Evolutionary conservation across 2,797 vertebrate genomes (phyloP).

Genomic region (Peromyscus attwateri): DNA sequence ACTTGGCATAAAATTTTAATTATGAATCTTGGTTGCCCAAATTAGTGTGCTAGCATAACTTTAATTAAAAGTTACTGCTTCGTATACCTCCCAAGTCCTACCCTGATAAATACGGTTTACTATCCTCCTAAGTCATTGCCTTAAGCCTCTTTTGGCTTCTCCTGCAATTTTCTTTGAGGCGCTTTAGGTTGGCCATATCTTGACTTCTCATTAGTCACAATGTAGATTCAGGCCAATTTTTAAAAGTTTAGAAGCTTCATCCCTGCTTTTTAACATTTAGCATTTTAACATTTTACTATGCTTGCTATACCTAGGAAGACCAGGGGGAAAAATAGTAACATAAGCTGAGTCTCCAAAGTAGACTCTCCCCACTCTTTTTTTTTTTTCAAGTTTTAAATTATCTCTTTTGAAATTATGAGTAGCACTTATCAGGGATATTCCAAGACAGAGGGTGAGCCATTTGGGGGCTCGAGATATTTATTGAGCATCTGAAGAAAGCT

Average conservation of each 20-base stretch:
- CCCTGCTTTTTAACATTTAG: neutral
- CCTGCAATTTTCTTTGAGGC: slow-evolving; percentile 13
- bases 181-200: neutral
- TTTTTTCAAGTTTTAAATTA: neutral
- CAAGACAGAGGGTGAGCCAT: slow-evolving; percentile 1
- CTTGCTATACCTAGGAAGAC: neutral
- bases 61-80: slow-evolving; percentile 77
- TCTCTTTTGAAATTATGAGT: slow-evolving; percentile 32
- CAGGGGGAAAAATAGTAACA: neutral
- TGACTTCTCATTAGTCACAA: slow-evolving; percentile 23
- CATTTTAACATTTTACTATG: neutral
- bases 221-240: slow-evolving; percentile 6
- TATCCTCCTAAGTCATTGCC: slow-evolving; percentile 40
- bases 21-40: slow-evolving; percentile 76
- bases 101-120: slow-evolving; percentile 53
- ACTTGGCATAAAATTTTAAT: slow-evolving; percentile 81
- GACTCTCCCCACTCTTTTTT: neutral
- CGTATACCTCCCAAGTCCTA: slow-evolving; percentile 63
- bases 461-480: neutral
- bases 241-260: neutral
- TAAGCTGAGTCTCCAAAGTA: neutral
- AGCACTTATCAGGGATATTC: neutral
- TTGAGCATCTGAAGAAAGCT: slow-evolving; percentile 5
- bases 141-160: slow-evolving; percentile 55
- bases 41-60: slow-evolving; percentile 72